phyloP scores from a whole-genome alignment of 1,140 invertebrate species.

The Propsilocerus akamusi region DNA sequence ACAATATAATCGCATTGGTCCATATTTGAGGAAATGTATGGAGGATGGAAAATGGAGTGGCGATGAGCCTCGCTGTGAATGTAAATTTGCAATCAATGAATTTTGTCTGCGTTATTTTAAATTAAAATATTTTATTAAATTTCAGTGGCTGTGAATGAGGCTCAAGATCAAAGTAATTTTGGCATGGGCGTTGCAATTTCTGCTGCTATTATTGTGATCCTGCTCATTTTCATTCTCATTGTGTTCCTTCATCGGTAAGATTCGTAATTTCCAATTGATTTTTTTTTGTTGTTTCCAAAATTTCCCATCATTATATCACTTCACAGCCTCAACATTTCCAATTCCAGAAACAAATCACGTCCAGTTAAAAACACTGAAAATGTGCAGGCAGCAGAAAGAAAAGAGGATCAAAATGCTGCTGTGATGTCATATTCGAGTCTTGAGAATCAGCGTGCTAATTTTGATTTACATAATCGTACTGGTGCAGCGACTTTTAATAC shows the following conservation, averaged over 20 bases:
- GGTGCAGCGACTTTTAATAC: constrained; percentile 19
- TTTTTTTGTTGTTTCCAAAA: background rate
- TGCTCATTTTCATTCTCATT: constrained; percentile 52
- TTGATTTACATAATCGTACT: constrained; percentile 14
- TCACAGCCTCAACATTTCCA: background rate
- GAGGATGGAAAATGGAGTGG: constrained; percentile 71
- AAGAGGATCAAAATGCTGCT: constrained; percentile 65
- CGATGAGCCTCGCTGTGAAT: constrained; percentile 55
- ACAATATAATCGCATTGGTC: constrained; percentile 60
- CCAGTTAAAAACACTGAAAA: constrained; percentile 77
- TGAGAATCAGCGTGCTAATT: constrained; percentile 15
- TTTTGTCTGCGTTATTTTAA: background rate
- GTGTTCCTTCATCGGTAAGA: constrained; percentile 35
- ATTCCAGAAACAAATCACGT: constrained; percentile 50
- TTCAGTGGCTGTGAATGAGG: constrained; percentile 36
- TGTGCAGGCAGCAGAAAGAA: constrained; percentile 61
- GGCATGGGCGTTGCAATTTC: constrained; percentile 62
- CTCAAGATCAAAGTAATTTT: constrained; percentile 45
- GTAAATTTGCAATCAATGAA: constrained; percentile 23
- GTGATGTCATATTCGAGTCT: constrained; percentile 64
- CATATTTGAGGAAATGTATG: constrained; percentile 61
- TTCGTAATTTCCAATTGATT: background rate
- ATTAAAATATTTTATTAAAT: constrained; percentile 9
- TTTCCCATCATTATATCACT: background rate
- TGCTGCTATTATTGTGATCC: constrained; percentile 53